phyloP scores from a whole-genome alignment of 1,140 invertebrate genomes.

The Caerostris extrusa region DNA sequence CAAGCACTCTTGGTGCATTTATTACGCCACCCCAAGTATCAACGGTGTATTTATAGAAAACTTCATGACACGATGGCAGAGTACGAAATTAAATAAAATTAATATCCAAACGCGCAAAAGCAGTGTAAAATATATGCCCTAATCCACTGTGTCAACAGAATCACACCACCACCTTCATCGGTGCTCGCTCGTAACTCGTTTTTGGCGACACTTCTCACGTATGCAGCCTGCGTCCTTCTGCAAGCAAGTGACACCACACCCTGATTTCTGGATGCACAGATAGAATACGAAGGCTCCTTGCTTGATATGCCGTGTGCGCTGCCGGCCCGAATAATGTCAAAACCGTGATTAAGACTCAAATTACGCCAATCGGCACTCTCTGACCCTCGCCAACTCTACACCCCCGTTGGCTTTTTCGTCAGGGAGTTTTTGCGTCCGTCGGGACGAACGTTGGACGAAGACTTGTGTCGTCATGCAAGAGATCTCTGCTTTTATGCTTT shows the following conservation, averaged over 20 bases:
- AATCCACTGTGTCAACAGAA: slow-evolving; percentile 62
- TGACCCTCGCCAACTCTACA: background rate
- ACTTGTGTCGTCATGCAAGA: slow-evolving; percentile 11
- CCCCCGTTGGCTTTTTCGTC: background rate
- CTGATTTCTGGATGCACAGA: slow-evolving; percentile 44
- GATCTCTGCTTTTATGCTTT: background rate
- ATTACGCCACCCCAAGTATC: background rate
- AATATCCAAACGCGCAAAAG: slow-evolving; percentile 46
- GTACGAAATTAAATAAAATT: slow-evolving; percentile 59
- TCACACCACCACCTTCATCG: slow-evolving; percentile 37
- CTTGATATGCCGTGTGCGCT: slow-evolving; percentile 46
- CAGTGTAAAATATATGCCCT: slow-evolving; percentile 59
- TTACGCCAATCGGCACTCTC: slow-evolving; percentile 68
- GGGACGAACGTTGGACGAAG: background rate
- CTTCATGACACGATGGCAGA: background rate
- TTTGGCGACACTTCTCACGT: slow-evolving; percentile 28
- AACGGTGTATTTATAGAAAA: background rate
- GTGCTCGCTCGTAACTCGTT: slow-evolving; percentile 23
- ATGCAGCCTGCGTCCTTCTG: background rate
- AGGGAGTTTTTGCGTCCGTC: background rate
- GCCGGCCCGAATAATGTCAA: slow-evolving; percentile 34
- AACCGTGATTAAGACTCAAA: slow-evolving; percentile 66
- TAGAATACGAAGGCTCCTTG: slow-evolving; percentile 2
- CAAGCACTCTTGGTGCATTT: background rate
- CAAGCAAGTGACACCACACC: slow-evolving; percentile 58